These are phyloP conservation scores for Sebastes schlegelii DNA, from an alignment of 2,113 vertebrate genomes.

Conservation along the genomic window DNA sequence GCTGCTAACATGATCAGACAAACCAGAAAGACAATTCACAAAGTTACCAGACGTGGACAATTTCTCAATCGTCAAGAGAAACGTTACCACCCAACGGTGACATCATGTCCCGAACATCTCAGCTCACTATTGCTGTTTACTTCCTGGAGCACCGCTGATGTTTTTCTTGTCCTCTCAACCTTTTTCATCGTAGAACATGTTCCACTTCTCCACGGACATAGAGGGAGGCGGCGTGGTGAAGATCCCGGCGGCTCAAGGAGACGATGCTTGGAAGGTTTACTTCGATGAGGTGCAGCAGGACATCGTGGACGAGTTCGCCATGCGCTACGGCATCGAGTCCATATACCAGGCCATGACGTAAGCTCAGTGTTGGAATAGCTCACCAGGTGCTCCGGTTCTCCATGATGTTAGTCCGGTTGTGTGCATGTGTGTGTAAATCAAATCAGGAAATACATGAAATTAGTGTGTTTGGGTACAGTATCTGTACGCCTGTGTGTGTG, in stretches of 20 bases:
- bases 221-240: conserved; percentile 90
- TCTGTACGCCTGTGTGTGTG: conserved; percentile 3
- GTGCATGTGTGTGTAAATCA: conserved; percentile 33
- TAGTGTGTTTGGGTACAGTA: background rate
- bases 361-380: conserved; percentile 63
- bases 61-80: background rate
- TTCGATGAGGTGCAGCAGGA: conserved; percentile 96
- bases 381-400: background rate
- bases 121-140: background rate
- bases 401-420: background rate
- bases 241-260: conserved; percentile 91
- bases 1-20: background rate
- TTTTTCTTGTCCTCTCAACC: background rate
- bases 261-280: conserved; percentile 98
- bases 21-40: background rate
- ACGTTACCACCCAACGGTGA: background rate
- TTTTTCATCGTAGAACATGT: conserved; percentile 88
- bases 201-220: conserved; percentile 92
- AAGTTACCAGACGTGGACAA: background rate
- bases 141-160: background rate
- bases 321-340: conserved; percentile 96
- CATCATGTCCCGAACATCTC: background rate
- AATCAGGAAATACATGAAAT: conserved; percentile 52
- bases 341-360: conserved; percentile 99
- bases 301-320: conserved; percentile 96